A percentile compares a stretch with the other conserved stretches of the same genome.
Conservation (phyloP, 2,888 invertebrate genomes). For the Epiperipatus broadwayi region DNA sequence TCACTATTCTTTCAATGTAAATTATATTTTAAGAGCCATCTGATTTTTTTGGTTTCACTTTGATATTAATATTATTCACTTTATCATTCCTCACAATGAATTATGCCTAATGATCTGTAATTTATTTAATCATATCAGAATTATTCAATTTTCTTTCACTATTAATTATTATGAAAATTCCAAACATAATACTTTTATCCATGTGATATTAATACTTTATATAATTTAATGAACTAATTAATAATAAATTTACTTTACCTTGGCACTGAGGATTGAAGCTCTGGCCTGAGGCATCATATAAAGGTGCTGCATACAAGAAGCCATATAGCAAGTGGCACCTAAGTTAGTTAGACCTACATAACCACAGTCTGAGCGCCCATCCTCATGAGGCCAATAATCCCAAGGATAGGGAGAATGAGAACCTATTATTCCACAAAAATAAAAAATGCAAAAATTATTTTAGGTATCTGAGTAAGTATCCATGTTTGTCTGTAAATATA, state of each 20-base stretch:
- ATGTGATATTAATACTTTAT: too few species aligned
- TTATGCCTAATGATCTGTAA: too few species aligned
- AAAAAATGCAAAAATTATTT: conserved; percentile 13
- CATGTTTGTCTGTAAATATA: neutral
- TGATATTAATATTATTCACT: too few species aligned
- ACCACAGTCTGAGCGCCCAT: conserved; percentile 78
- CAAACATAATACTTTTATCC: too few species aligned
- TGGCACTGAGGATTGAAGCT: conserved; percentile 56
- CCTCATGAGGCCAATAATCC: conserved; percentile 96
- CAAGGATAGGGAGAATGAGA: conserved; percentile 71
- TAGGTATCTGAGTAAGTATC: neutral
- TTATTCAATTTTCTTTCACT: too few species aligned
- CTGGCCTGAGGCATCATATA: conserved; percentile 92
- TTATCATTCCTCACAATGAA: too few species aligned
- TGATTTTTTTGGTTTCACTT: too few species aligned
- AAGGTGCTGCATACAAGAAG: conserved; percentile 86
- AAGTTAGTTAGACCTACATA: conserved; percentile 84
- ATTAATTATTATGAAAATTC: too few species aligned
- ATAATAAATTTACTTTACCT: conserved; percentile 28
- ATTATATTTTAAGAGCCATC: too few species aligned
- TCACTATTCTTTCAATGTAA: too few species aligned
- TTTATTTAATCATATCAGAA: too few species aligned
- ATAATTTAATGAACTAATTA: too few species aligned
- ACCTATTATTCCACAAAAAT: neutral
- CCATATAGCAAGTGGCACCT: conserved; percentile 94